Conservation (phyloP, 1,140 invertebrate species). For the Trachymyrmex cornetzi region DNA sequence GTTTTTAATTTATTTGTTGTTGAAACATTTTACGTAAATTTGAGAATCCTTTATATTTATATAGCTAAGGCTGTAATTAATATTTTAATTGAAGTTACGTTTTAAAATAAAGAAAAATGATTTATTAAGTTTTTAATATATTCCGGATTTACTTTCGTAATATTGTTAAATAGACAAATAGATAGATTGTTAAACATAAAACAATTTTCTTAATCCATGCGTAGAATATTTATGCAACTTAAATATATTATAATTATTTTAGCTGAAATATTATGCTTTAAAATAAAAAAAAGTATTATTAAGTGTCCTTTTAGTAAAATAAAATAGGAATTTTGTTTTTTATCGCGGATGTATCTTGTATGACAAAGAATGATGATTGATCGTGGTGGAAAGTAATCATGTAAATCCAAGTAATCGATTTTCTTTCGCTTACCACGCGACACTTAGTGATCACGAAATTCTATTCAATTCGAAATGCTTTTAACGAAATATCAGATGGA, state of each 20-base stretch:
- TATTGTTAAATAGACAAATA: constrained; percentile 37
- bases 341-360: background rate
- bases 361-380: constrained; percentile 16
- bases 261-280: background rate
- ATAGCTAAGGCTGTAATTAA: background rate
- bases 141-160: background rate
- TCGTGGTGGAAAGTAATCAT: constrained; percentile 21
- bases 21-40: too few species aligned
- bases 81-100: background rate
- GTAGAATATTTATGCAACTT: background rate
- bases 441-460: constrained; percentile 1
- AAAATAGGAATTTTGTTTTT: background rate
- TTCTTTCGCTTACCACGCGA: constrained; percentile 5
- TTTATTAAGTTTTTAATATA: background rate
- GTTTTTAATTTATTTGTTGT: too few species aligned
- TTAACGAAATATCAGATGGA: constrained; percentile 9
- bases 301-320: background rate
- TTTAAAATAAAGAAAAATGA: background rate
- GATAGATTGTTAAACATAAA: background rate
- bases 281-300: background rate
- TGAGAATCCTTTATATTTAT: too few species aligned
- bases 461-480: background rate
- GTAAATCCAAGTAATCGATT: constrained; percentile 24
- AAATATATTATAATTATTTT: background rate
- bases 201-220: background rate